Base-by-base conservation (phyloP, 2,888 invertebrate species). In the Eupithecia centaureata region DNA sequence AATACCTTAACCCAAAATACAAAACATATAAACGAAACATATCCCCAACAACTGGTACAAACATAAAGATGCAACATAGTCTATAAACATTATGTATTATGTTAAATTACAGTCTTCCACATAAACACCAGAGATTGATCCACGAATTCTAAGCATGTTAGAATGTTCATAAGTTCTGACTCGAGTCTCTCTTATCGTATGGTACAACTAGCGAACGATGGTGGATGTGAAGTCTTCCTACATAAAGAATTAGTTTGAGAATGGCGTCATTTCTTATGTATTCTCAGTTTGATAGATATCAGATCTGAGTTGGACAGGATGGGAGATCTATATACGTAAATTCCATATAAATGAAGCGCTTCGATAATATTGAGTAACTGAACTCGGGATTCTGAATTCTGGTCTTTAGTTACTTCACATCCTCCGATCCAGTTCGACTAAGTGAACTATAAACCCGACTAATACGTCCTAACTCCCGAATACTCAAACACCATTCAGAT, bases 211-310 rank as follows among this genome's bases (percentile, higher is more conserved):
- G 12, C 12, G 47, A 47, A 42, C 10, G 12, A 22, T 47, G 47
- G 47, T 10, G 22, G 47, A 22, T 47, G 47, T 47, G 47, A 47
- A 47, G 42, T 42, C n/a, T n/a, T n/a, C n/a, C n/a, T n/a, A n/a
- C n/a, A n/a, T n/a, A n/a, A n/a, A n/a, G n/a, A n/a, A n/a, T n/a
- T n/a, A n/a, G n/a, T n/a, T n/a, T n/a, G n/a, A n/a, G n/a, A n/a
- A n/a, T n/a, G n/a, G n/a, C n/a, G n/a, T n/a, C n/a, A n/a, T n/a
- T n/a, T n/a, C n/a, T n/a, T n/a, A n/a, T n/a, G n/a, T n/a, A n/a
- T n/a, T n/a, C n/a, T n/a, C n/a, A n/a, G n/a, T n/a, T n/a, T n/a
- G n/a, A n/a, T n/a, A n/a, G n/a, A n/a, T n/a, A n/a, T n/a, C n/a
- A n/a, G n/a, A n/a, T n/a, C n/a, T n/a, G n/a, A n/a, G n/a, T n/a